A percentile compares a stretch with the other conserved stretches of the same genome.
phyloP scores from a whole-genome alignment of 2,797 vertebrate genomes.

The Ciconia nigra region DNA sequence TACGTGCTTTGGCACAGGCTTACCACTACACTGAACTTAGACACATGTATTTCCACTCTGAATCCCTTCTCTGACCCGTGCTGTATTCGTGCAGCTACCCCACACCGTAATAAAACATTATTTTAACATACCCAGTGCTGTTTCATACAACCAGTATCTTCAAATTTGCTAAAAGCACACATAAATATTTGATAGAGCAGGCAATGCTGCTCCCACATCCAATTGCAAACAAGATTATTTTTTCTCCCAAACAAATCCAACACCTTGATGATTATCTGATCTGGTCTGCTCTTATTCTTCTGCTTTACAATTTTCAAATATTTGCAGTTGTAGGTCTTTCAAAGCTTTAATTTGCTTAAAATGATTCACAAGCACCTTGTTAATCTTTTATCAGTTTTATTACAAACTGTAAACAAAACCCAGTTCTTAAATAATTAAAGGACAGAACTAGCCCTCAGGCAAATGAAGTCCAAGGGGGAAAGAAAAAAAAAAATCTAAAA shows the following conservation, averaged over 20 bases:
- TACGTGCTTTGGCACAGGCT: not conserved
- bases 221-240: not conserved
- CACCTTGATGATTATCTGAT: slow-evolving; percentile 34
- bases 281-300: not conserved
- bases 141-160: not conserved
- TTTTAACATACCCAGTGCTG: not conserved
- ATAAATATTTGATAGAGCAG: slow-evolving; percentile 36
- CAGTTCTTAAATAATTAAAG: slow-evolving; percentile 70
- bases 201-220: not conserved
- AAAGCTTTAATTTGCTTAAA: slow-evolving; percentile 59
- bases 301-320: slow-evolving; percentile 31
- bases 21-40: not conserved
- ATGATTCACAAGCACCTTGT: slow-evolving; percentile 61
- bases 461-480: too few species aligned
- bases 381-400: slow-evolving; percentile 72
- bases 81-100: not conserved
- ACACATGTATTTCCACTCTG: too few species aligned
- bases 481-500: too few species aligned
- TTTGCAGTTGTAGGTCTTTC: slow-evolving; percentile 49
- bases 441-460: slow-evolving; percentile 49
- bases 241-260: slow-evolving; percentile 23
- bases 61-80: not conserved
- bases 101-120: not conserved
- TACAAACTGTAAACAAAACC: slow-evolving; percentile 73
- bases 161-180: slow-evolving; percentile 36